Base-by-base conservation (phyloP, 2,113 vertebrate species). In the Anhinga rufa region DNA sequence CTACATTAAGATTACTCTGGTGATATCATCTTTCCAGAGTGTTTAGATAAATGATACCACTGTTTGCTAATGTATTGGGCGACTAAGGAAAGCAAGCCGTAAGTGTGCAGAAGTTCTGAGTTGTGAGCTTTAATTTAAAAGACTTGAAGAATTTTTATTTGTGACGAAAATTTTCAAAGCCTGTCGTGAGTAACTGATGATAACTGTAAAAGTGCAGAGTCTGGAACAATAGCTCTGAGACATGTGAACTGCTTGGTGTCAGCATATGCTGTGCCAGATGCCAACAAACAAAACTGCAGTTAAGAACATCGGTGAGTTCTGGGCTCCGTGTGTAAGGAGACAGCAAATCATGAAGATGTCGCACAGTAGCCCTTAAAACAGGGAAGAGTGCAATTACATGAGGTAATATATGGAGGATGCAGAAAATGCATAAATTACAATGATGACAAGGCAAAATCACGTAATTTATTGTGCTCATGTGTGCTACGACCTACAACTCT, bases 211-310 rank as follows among this genome's bases (percentile, higher is more conserved):
- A 34, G 86, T 77, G 76, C 86, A 58, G 69, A 68, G 86, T 32
- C 80, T 86, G 70, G 84, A 94, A 74, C 84, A 95, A 91, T 57
- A 91, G 91, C 84, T 94, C 57, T 71, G 94, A 87, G 89, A 87
- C 54, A 44, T 20, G 84, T 21, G 76, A 86, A 18, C 76, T 75
- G 81, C 40, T 79, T 78, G 9, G 4, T 19, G 9, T 82, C 88
- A 82, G 83, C 84, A 82, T 70, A 90, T 86, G 90, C 82, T 57
- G 75, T 85, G 82, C 94, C 91, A 94, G 91, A 88, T 86, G 92
- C 86, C 82, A 74, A 31, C 82, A 61, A 57, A 60, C 57, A 80
- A 58, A 60, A 55, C 24, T 15, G 55, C n/a, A 75, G 75, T 40
- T 82, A 36, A 82, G 69, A 48, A 64, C 31, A 2, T 34, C 2